Percentiles rank a stretch among this genome's conserved stretches.
Conservation (phyloP, 2,797 vertebrate species). For the Myioborus miniatus region DNA sequence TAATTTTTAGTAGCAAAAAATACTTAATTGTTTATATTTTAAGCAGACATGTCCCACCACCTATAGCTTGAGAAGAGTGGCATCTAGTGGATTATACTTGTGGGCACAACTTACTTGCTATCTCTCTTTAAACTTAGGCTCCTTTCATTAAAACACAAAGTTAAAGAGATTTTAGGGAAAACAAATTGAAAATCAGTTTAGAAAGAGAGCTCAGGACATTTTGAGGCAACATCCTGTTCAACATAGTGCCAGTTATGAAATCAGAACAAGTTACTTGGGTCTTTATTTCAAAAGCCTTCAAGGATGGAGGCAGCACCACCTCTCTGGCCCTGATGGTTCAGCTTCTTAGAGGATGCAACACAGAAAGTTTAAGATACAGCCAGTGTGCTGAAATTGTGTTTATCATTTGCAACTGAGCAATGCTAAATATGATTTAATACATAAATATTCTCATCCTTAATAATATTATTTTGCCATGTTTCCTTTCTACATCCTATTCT, state of each 20-base stretch:
- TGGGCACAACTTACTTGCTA: not conserved
- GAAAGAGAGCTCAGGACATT: not conserved
- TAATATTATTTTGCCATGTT: not conserved
- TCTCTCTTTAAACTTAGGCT: not conserved
- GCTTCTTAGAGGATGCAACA: not conserved
- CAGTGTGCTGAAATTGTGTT: not conserved
- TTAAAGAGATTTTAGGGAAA: not conserved
- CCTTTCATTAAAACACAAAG: not conserved
- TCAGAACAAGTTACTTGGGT: not conserved
- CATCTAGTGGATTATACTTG: constrained; percentile 55
- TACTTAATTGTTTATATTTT: not conserved
- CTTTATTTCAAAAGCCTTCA: not conserved
- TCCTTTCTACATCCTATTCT: not conserved
- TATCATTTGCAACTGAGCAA: not conserved
- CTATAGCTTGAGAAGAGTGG: constrained; percentile 43
- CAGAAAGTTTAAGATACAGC: not conserved
- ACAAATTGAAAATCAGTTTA: not conserved
- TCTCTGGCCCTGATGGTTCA: not conserved
- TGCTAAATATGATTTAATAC: not conserved
- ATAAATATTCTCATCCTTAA: not conserved
- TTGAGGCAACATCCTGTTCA: not conserved
- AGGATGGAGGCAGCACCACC: not conserved
- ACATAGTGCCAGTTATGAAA: not conserved
- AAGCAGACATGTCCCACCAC: not conserved
- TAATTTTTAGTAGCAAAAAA: not conserved